Evolutionary conservation across 2,113 vertebrate genomes (phyloP).

Genomic region (Enhydra lutris): DNA sequence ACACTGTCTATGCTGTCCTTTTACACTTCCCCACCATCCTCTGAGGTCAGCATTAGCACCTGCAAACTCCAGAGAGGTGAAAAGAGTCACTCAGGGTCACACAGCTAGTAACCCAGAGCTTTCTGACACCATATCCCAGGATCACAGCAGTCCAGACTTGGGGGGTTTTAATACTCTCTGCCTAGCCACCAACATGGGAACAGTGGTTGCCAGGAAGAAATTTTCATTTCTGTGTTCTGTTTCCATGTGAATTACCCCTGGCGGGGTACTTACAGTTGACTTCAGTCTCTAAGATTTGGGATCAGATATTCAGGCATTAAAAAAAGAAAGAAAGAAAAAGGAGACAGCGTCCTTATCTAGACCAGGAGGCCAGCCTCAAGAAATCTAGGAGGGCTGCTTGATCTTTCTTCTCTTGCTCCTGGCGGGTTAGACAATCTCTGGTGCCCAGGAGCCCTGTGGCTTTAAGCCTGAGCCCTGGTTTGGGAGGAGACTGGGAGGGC

Average conservation of each 20-base stretch:
- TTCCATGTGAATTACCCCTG: background rate
- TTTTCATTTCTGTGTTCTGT: background rate
- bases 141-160: background rate
- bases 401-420: background rate
- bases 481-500: slow-evolving; percentile 30
- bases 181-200: background rate
- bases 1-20: background rate
- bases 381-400: background rate
- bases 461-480: background rate
- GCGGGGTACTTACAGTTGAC: background rate
- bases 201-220: background rate
- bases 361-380: background rate
- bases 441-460: background rate
- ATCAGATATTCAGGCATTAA: background rate
- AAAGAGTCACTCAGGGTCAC: background rate
- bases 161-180: background rate
- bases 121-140: background rate
- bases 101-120: background rate
- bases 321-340: background rate
- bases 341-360: background rate
- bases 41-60: background rate
- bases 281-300: background rate
- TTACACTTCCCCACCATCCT: background rate
- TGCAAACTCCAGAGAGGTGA: background rate
- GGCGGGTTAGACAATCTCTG: background rate